Base-by-base conservation (phyloP, 2,797 vertebrate genomes). In the Sebastes flavidus region DNA sequence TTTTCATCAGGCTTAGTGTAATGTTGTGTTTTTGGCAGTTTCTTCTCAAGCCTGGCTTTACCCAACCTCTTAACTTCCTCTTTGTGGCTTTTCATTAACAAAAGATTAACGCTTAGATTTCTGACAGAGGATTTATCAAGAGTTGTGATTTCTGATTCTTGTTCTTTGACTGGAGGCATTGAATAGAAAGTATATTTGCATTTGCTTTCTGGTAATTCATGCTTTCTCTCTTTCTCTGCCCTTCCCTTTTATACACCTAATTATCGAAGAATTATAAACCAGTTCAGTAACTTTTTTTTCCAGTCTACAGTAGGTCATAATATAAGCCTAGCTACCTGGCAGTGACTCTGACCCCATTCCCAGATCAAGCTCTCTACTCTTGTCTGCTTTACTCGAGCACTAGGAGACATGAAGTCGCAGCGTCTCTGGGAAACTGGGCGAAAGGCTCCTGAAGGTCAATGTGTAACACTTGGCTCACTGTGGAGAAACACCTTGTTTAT, bases 401-500 rank as follows among this genome's bases (percentile, higher is more conserved):
- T 11, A 30, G 49, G 77, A 90, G 86, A 87, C 85, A 54, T 60
- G 22, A 67, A 88, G 89, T 87, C 79, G 24, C 70, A 18, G 80
- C 55, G 78, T 78, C 65, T 86, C 77, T 88, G 86, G 85, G 90
- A 89, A 92, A 88, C 13, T 77, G 65, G 84, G 70, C 59, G n/a
- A 91, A 88, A 83, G 83, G 83, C 80, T 86, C 77, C 84, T 89
- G 74, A 88, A 22, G 87, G 89, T 92, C 87, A 78, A 78, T 81
- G 80, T 91, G 88, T 88, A 91, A 92, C 86, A 91, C 88, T 92
- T 84, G 89, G 87, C 86, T 89, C 66, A 29, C 65, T 89, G 88
- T 91, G 82, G 80, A 86, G 89, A 84, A 94, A 90, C 85, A 92
- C 81, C 82, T 80, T 91, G 85, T 94, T 93, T 93, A 83, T 88